Evolutionary conservation across 2,113 vertebrate genomes (phyloP).

Genomic region (Andinoacara biseriatus): DNA sequence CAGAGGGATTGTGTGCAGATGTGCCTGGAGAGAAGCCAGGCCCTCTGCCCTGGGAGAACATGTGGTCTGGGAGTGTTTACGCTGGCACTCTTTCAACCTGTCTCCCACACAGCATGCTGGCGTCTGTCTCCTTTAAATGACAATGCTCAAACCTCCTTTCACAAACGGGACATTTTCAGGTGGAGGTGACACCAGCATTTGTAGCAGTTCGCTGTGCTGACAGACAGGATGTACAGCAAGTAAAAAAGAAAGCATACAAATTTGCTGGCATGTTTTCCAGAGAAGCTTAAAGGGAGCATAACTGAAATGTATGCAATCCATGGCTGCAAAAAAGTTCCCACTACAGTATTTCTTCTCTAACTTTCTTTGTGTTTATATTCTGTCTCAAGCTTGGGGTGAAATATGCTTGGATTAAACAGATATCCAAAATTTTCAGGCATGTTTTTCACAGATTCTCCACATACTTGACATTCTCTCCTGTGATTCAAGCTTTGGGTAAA

Average conservation of each 20-base stretch:
- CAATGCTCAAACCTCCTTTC: constrained; percentile 51
- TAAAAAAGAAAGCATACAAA: constrained; percentile 14
- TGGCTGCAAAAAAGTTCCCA: background rate
- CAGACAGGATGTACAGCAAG: constrained; percentile 13
- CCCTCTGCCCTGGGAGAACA: constrained; percentile 83
- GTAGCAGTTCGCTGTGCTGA: constrained; percentile 37
- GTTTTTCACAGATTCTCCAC: constrained; percentile 65
- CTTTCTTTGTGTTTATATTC: background rate
- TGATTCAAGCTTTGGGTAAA: constrained; percentile 49
- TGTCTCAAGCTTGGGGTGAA: background rate
- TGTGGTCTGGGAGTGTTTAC: constrained; percentile 85
- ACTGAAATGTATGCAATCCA: background rate
- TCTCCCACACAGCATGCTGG: constrained; percentile 79
- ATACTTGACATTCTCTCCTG: constrained; percentile 67
- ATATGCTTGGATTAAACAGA: constrained; percentile 41
- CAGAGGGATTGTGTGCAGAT: constrained; percentile 83
- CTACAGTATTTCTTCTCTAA: background rate
- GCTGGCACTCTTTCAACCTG: constrained; percentile 80
- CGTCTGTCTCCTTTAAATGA: constrained; percentile 65
- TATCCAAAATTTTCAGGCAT: constrained; percentile 37
- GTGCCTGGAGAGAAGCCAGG: constrained; percentile 82
- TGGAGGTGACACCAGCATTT: constrained; percentile 56
- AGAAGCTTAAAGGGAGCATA: background rate
- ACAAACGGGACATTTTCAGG: constrained; percentile 53
- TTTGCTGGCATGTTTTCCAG: background rate